Conservation (phyloP, 2,888 invertebrate genomes). For the Leptothorax acervorum region DNA sequence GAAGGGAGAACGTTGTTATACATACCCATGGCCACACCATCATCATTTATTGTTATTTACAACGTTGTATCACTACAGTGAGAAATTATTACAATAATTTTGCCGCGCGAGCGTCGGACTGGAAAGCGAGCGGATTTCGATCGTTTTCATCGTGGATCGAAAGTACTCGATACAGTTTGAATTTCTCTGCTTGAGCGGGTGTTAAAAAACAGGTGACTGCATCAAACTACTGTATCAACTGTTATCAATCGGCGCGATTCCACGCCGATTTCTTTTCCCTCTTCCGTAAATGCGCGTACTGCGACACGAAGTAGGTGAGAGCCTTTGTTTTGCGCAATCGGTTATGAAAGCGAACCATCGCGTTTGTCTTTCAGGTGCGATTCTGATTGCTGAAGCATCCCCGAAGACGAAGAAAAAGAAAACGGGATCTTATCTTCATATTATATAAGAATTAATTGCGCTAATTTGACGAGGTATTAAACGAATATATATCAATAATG, state of each 20-base stretch:
- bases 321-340: conserved; percentile 56
- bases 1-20: conserved; percentile 77
- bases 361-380: conserved; percentile 76
- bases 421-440: neutral
- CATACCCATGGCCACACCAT: conserved; percentile 86
- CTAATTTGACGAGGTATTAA: neutral
- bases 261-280: conserved; percentile 15
- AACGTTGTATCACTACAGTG: conserved; percentile 59
- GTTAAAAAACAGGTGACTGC: conserved; percentile 71
- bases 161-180: conserved; percentile 83
- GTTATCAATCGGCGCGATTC: conserved; percentile 68
- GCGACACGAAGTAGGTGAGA: conserved; percentile 24
- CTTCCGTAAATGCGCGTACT: neutral
- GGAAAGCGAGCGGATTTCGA: conserved; percentile 32
- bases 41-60: conserved; percentile 85
- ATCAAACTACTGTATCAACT: conserved; percentile 83
- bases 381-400: conserved; percentile 71
- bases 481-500: neutral
- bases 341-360: conserved; percentile 82
- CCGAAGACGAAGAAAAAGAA: neutral
- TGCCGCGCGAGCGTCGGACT: conserved; percentile 22
- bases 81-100: conserved; percentile 49
- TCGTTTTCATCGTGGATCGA: conserved; percentile 6
- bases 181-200: conserved; percentile 72
- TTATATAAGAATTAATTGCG: neutral